Evolutionary conservation across 2,797 vertebrate species (phyloP), one percentile per base, ranked within the genome.

Genomic region (Malurus splendens): DNA sequence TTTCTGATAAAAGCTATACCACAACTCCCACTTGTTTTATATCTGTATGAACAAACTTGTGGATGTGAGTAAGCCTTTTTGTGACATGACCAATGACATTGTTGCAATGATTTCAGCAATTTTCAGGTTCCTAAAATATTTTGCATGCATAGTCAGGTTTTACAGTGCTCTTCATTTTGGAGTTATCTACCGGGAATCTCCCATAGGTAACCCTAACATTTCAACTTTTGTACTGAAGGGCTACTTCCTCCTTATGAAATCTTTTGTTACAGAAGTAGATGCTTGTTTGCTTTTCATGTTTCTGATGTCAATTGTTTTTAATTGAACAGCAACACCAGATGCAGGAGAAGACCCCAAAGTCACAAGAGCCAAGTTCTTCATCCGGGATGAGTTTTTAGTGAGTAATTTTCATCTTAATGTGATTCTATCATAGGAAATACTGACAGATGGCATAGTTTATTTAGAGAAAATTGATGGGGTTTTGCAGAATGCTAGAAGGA

Each of bases 341-440:
- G 98, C 98, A 13, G 99, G 99, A 91, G 99, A 99, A 96, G 99
- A 99, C 96, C 98, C 99, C 55, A 98, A 98, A 98, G 99, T 99
- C 90, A 99, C 99, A 33, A 98, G 99, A 98, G 99, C 99, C 72
- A 99, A 99, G 96, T 99, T 99, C 97, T 99, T 99, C 96, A 99
- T 99, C 97, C 98, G 99, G 91, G 99, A 99, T 74, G 98, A 99
- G 96, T 99, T 99, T 96, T 97, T 99, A 97, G 99, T 99, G 96
- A 98, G 98, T 97, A 80, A 38, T 90, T 93, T 93, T 47, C 22
- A 72, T 66, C 47, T 76, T 91, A 73, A 28, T 82, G 59, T 71
- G 39, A 66, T 82, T 65, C 61, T 90, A 20, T 87, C 80, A 24
- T 77, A 83, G 87, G 85, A 90, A 91, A 89, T 92, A 74, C 78